phyloP scores from a whole-genome alignment of 1,140 invertebrate genomes.

The Lepidurus apus region DNA sequence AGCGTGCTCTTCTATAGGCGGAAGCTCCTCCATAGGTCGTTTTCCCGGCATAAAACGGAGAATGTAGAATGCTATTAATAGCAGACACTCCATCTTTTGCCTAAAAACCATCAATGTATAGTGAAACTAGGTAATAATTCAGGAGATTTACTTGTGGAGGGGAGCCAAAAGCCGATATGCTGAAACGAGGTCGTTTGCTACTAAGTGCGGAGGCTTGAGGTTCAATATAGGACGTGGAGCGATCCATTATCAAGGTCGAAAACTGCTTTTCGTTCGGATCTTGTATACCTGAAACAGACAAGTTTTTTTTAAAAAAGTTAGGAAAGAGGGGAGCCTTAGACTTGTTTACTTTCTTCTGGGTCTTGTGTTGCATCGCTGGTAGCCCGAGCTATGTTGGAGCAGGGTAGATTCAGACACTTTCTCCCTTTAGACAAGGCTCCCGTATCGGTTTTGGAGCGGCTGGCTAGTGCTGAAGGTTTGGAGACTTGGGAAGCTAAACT shows the following conservation, averaged over 20 bases:
- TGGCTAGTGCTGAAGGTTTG: constrained; percentile 1
- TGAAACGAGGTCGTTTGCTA: constrained; percentile 32
- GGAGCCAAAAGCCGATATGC: constrained; percentile 25
- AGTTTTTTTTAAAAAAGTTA: background rate
- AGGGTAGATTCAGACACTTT: constrained; percentile 18
- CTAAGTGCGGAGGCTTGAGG: constrained; percentile 23
- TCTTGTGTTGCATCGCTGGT: constrained; percentile 12
- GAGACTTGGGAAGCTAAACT: background rate
- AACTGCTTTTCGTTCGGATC: background rate
- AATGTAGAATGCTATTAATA: constrained; percentile 45
- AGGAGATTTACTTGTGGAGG: constrained; percentile 23
- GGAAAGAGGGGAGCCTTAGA: background rate
- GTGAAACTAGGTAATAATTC: background rate
- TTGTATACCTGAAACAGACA: constrained; percentile 25
- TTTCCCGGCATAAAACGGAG: constrained; percentile 74
- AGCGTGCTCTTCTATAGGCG: constrained; percentile 47
- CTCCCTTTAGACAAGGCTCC: background rate
- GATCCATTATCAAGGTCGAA: constrained; percentile 26
- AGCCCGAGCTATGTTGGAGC: background rate
- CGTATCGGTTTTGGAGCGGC: background rate
- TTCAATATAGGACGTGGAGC: constrained; percentile 19
- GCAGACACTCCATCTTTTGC: background rate
- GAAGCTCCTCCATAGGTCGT: constrained; percentile 73
- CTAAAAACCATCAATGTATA: background rate
- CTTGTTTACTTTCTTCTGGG: background rate